Evolutionary conservation across 2,113 vertebrate species (phyloP), one percentile per base, ranked within the genome.

Genomic region (Thomomys bottae): DNA sequence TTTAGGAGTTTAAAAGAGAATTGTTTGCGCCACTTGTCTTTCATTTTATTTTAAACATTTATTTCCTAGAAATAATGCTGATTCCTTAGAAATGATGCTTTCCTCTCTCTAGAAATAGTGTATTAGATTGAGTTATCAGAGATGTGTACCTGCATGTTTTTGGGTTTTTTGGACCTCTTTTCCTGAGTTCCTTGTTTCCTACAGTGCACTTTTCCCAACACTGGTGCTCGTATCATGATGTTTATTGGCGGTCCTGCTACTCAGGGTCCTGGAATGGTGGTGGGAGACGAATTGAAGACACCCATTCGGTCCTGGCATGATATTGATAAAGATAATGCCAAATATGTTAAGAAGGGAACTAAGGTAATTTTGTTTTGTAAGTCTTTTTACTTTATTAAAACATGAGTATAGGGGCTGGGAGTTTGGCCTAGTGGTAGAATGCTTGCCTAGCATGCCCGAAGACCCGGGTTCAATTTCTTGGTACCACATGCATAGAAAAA

Each of bases 231-330:
- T 12, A 98, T 99, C 95, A 99, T 99, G 99, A 98, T 99, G 94
- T 99, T 99, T 96, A 98, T 99, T n/a, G 99, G 99, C 0, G 99
- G 99, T 21, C 99, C 99, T 6, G 98, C 99, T 1, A 99, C 99
- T 0, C 99, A 99, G 94, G 99, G 99, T 3, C 99, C 99, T 57
- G 99, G 99, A 78, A 99, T 99, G 99, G 99, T 99, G 92, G 99
- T 99, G 30, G 99, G 99, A 64, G 99, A 99, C 88, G 99, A 99
- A 73, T 88, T 99, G 92, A 99, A 99, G 96, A 98, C 97, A 11
- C 99, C 99, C 80, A 99, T 99, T 96, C 98, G 99, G 92, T 99
- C 99, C 8, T 99, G 99, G 99, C 99, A 99, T 23, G 99, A 99
- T 96, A 99, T 99, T 1, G 99, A 99, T 97, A 99, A 99, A 97